Percentiles rank a stretch among this genome's conserved stretches.
phyloP scores from a whole-genome alignment of 2,888 invertebrate genomes.

The Achlya flavicornis region DNA sequence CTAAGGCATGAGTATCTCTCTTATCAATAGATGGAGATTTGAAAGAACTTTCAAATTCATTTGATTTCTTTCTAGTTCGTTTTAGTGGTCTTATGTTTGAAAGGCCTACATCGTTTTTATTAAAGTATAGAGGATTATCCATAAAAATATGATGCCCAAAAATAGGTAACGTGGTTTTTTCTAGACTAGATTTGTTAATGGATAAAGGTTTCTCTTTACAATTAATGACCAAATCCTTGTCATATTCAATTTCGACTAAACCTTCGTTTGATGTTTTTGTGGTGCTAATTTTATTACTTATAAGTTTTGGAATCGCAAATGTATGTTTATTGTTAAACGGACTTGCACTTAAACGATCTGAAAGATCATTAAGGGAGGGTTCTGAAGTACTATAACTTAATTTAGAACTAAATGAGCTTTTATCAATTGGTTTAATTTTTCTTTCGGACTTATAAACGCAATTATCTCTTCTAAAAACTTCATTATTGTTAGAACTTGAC shows the following conservation, averaged over 20 bases:
- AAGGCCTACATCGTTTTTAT: slow-evolving; percentile 62
- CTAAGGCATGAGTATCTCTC: slow-evolving; percentile 66
- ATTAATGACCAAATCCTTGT: slow-evolving; percentile 70
- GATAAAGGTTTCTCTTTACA: slow-evolving; percentile 68
- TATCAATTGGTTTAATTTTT: slow-evolving; percentile 61
- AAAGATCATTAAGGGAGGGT: slow-evolving; percentile 69
- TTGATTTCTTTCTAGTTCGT: slow-evolving; percentile 75
- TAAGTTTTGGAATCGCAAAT: slow-evolving; percentile 48
- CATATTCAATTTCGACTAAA: slow-evolving; percentile 84
- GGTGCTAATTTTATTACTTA: slow-evolving; percentile 60
- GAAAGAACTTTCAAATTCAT: slow-evolving; percentile 75
- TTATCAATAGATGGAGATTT: slow-evolving; percentile 77
- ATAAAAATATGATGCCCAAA: slow-evolving; percentile 77
- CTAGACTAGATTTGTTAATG: slow-evolving; percentile 48
- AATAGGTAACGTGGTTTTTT: slow-evolving; percentile 77
- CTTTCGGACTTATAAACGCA: slow-evolving; percentile 73
- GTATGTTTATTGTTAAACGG: slow-evolving; percentile 60
- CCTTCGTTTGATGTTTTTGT: slow-evolving; percentile 77
- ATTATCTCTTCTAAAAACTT: slow-evolving; percentile 65
- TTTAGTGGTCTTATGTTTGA: slow-evolving; percentile 70
- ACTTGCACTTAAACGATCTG: slow-evolving; percentile 64
- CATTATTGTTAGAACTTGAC: slow-evolving; percentile 58
- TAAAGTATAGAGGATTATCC: slow-evolving; percentile 80
- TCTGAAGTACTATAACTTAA: slow-evolving; percentile 73
- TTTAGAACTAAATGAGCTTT: slow-evolving; percentile 49